Evolutionary conservation across 2,797 vertebrate genomes (phyloP).

Genomic region (Characodon lateralis): DNA sequence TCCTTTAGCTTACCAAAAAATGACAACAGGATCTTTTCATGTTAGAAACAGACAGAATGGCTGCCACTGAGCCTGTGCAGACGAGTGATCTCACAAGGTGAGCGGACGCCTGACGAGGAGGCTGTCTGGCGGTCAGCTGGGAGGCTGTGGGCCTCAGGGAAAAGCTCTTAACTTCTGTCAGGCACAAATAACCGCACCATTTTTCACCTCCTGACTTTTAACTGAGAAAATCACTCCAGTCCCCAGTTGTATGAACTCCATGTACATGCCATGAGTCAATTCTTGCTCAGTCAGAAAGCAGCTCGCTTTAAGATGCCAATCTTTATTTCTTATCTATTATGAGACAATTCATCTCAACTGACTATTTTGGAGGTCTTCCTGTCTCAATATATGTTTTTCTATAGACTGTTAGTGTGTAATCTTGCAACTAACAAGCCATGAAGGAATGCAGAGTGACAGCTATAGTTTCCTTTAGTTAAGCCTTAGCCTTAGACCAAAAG

Average conservation of each 20-base stretch:
- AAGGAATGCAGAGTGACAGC: constrained; percentile 16
- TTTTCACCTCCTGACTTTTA: constrained; percentile 85
- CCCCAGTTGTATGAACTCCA: constrained; percentile 84
- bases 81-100: constrained; percentile 81
- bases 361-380: constrained; percentile 38
- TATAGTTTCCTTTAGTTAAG: constrained; percentile 25
- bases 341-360: background rate
- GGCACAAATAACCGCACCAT: constrained; percentile 86
- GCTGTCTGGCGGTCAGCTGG: constrained; percentile 82
- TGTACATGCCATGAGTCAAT: constrained; percentile 82
- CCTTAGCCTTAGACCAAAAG: constrained; percentile 12
- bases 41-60: constrained; percentile 22
- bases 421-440: constrained; percentile 4
- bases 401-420: constrained; percentile 9
- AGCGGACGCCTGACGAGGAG: constrained; percentile 80
- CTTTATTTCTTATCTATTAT: constrained; percentile 23
- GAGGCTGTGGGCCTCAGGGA: constrained; percentile 80
- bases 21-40: constrained; percentile 7
- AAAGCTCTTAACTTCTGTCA: constrained; percentile 89
- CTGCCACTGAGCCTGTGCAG: constrained; percentile 39
- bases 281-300: constrained; percentile 66
- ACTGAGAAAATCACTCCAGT: constrained; percentile 82
- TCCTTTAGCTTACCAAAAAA: constrained; percentile 4
- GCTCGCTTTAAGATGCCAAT: constrained; percentile 32
- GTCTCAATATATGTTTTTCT: constrained; percentile 10